Evolutionary conservation across 2,113 vertebrate genomes (phyloP).

Genomic region (Antigone vipio): DNA sequence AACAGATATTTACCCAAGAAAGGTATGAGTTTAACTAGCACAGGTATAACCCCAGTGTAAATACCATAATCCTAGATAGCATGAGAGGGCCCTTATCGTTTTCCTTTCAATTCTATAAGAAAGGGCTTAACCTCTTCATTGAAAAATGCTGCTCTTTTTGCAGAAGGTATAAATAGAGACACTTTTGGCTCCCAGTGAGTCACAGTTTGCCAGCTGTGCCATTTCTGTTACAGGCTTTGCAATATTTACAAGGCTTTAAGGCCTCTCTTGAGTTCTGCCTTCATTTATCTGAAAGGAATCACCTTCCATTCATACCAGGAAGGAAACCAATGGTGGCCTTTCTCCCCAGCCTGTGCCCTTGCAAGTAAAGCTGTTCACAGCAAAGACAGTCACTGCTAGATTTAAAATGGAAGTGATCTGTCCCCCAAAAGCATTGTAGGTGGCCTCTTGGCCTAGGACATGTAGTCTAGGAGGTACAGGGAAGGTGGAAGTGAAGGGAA

Average conservation of each 20-base stretch:
- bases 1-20: not conserved
- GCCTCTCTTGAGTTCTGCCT: not conserved
- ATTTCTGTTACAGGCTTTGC: not conserved
- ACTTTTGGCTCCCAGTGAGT: not conserved
- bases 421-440: not conserved
- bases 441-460: not conserved
- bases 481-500: not conserved
- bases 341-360: not conserved
- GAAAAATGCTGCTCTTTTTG: not conserved
- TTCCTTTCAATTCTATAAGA: not conserved
- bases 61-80: not conserved
- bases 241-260: conserved; percentile 9
- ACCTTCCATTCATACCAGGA: not conserved
- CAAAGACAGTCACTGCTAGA: not conserved
- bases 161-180: not conserved
- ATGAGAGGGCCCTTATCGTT: not conserved
- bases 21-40: not conserved
- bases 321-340: not conserved
- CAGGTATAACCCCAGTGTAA: not conserved
- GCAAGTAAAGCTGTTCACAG: not conserved
- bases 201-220: not conserved
- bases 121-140: not conserved
- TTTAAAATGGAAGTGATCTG: not conserved
- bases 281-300: not conserved
- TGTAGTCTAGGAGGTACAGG: not conserved